Conservation (phyloP, 2,797 vertebrate species). For the Etheostoma perlongum region DNA sequence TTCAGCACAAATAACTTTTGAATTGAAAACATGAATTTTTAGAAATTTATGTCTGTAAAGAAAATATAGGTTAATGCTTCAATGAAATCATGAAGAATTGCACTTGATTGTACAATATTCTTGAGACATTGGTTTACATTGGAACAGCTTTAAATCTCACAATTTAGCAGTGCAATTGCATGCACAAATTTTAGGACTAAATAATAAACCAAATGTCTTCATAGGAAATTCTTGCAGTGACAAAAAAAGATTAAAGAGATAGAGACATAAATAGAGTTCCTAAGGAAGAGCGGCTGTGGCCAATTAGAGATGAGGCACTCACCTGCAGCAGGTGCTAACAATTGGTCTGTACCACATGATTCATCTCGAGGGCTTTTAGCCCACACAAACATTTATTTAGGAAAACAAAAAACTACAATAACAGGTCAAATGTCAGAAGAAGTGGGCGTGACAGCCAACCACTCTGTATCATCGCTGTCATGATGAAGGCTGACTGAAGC, state of each 20-base stretch:
- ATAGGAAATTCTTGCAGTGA: constrained; percentile 3
- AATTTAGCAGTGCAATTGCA: not conserved
- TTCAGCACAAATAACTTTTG: not conserved
- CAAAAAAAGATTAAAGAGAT: constrained; percentile 10
- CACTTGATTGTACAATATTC: not conserved
- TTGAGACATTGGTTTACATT: not conserved
- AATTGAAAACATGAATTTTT: not conserved
- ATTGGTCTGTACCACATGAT: constrained; percentile 63
- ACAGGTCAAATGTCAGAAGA: constrained; percentile 47
- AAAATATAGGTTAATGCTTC: constrained; percentile 1
- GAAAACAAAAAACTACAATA: constrained; percentile 50
- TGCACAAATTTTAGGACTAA: not conserved
- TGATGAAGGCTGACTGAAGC: constrained; percentile 19
- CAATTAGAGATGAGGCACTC: constrained; percentile 55
- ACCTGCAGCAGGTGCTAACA: constrained; percentile 49
- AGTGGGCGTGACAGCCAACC: constrained; percentile 18
- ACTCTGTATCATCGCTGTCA: constrained; percentile 17
- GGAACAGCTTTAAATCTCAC: not conserved
- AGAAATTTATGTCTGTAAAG: not conserved
- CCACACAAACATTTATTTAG: constrained; percentile 69
- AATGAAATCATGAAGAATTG: not conserved
- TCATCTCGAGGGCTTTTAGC: constrained; percentile 70
- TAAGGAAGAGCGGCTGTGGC: constrained; percentile 23
- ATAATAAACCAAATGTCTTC: constrained; percentile 8
- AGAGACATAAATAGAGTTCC: not conserved